A percentile compares a stretch with the other conserved stretches of the same genome.
Conservation (phyloP, 2,113 vertebrate species). For the Toxostoma redivivum region DNA sequence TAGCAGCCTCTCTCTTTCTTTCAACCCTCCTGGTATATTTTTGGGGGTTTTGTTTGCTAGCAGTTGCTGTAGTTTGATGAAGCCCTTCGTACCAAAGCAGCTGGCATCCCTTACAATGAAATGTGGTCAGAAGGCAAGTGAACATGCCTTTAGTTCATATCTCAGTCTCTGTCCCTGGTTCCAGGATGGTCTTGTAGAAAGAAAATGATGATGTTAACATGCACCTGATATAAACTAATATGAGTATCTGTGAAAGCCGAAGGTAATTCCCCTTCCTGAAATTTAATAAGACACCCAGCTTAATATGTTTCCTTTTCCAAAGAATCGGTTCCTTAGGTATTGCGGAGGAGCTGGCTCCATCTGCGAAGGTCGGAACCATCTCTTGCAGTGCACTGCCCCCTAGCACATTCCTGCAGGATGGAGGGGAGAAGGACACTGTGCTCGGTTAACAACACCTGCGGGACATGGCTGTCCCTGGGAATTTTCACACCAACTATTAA, state of each 20-base stretch:
- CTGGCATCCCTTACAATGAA: not conserved
- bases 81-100: not conserved
- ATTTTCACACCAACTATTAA: not conserved
- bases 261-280: not conserved
- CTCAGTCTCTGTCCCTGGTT: not conserved
- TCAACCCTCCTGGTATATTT: too few species aligned
- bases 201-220: not conserved
- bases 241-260: not conserved
- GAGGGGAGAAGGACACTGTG: not conserved
- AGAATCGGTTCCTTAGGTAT: not conserved
- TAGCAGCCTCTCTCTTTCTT: not conserved
- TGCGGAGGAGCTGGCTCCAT: not conserved
- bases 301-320: not conserved
- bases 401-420: not conserved
- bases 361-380: not conserved
- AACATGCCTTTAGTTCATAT: not conserved
- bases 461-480: not conserved
- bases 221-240: not conserved
- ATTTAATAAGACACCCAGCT: not conserved
- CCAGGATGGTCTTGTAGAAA: not conserved
- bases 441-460: not conserved
- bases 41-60: not conserved
- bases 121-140: not conserved
- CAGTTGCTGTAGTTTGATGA: not conserved
- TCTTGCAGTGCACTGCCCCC: slow-evolving; percentile 67